Conservation (phyloP, 2,888 invertebrate genomes). For the Empis livida region DNA sequence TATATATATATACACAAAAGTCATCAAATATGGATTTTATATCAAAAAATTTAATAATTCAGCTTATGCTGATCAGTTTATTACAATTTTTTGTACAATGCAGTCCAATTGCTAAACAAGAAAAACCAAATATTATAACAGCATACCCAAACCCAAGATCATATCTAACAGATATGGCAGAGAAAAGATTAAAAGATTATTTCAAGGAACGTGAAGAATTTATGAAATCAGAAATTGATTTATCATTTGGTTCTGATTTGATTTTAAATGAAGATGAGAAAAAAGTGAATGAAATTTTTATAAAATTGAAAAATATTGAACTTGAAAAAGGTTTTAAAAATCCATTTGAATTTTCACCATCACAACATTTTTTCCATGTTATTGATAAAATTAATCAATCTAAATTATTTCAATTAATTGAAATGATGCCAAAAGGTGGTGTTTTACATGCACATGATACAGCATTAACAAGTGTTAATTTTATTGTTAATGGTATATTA, state of each 20-base stretch:
- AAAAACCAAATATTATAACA: neutral
- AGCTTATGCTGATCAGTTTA: too few relatives aligned
- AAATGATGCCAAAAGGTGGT: constrained; percentile 61
- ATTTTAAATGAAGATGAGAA: constrained; percentile 37
- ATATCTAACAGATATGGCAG: neutral
- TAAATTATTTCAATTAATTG: constrained; percentile 51
- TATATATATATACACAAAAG: too few relatives aligned
- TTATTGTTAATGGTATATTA: constrained; percentile 37
- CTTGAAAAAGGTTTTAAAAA: constrained; percentile 37
- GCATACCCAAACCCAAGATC: neutral
- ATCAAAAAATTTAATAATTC: too few relatives aligned
- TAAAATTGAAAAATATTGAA: constrained; percentile 41
- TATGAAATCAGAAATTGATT: constrained; percentile 37
- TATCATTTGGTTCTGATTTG: constrained; percentile 39
- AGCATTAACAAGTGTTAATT: constrained; percentile 48
- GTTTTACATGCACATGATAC: constrained; percentile 58
- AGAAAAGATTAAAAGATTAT: constrained; percentile 15
- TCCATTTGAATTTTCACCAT: constrained; percentile 19
- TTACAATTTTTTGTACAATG: too few relatives aligned
- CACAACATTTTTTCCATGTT: constrained; percentile 11
- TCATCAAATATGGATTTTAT: too few relatives aligned
- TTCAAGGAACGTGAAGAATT: constrained; percentile 33
- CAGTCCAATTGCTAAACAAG: neutral
- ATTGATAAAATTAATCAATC: constrained; percentile 33
- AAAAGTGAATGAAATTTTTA: constrained; percentile 40